Conservation (phyloP, 2,113 vertebrate genomes). For the Sylvilagus bachmani region DNA sequence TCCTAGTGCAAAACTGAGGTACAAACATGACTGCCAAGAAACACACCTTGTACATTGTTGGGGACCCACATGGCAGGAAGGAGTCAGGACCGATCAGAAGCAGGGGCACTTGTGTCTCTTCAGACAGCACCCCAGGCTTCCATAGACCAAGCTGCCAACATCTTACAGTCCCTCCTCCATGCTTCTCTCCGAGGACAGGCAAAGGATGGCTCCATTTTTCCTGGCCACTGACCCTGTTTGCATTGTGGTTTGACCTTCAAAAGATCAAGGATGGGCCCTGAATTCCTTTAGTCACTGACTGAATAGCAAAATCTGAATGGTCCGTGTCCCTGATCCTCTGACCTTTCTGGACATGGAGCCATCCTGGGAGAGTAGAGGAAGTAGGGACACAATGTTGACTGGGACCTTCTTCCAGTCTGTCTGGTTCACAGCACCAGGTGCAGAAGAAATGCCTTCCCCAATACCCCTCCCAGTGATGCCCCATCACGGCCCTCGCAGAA, state of each 20-base stretch:
- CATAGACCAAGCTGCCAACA: neutral
- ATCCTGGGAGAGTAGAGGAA: neutral
- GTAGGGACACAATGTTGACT: no score
- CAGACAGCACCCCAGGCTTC: neutral
- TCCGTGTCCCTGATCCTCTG: neutral
- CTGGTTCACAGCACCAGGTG: neutral
- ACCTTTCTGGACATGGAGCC: neutral
- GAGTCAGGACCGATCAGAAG: no score
- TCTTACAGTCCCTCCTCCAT: fast-evolving
- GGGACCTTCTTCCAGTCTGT: neutral
- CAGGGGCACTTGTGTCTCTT: neutral
- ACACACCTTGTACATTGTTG: neutral
- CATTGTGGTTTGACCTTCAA: fast-evolving
- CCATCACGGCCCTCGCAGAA: neutral
- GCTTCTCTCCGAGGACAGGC: neutral
- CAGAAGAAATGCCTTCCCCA: neutral
- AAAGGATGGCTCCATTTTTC: fast-evolving
- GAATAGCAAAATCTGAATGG: neutral
- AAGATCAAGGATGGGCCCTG: neutral
- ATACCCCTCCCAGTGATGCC: neutral
- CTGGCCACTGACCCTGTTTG: neutral
- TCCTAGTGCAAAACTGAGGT: neutral
- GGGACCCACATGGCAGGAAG: neutral
- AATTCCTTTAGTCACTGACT: neutral
- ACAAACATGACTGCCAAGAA: neutral